A percentile compares a stretch with the other conserved stretches of the same genome.
Conservation (phyloP, 2,797 vertebrate genomes). For the Kryptopterus vitreolus region DNA sequence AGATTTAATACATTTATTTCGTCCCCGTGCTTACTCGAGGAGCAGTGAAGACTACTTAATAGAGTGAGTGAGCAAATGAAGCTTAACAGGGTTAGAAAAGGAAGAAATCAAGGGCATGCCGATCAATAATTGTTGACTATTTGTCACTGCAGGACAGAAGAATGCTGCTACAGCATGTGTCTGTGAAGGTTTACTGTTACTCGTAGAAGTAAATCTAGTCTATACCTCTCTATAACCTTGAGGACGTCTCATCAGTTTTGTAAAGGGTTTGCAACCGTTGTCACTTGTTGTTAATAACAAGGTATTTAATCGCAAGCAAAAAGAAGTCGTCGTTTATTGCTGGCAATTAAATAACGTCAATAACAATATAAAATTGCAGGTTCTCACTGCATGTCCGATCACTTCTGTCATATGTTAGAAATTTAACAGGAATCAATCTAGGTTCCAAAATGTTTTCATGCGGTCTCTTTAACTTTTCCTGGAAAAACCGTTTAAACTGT, state of each 20-base stretch:
- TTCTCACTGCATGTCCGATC: background rate
- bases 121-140: background rate
- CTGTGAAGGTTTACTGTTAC: conserved; percentile 5
- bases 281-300: background rate
- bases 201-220: background rate
- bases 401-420: conserved; percentile 5
- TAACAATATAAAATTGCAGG: conserved; percentile 3
- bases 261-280: background rate
- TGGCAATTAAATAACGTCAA: too few species aligned
- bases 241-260: background rate
- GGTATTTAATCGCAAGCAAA: background rate
- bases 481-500: background rate
- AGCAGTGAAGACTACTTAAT: background rate
- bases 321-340: too few species aligned
- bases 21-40: background rate
- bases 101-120: background rate
- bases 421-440: background rate
- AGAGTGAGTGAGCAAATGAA: background rate
- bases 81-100: background rate
- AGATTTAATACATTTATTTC: background rate
- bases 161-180: conserved; percentile 15
- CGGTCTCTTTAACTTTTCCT: background rate
- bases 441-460: background rate
- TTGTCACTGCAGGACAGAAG: background rate
- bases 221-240: background rate